A percentile compares a stretch with the other conserved stretches of the same genome.
Evolutionary conservation across 2,113 vertebrate genomes (phyloP).

Genomic region (Neolamprologus tretocephalus): DNA sequence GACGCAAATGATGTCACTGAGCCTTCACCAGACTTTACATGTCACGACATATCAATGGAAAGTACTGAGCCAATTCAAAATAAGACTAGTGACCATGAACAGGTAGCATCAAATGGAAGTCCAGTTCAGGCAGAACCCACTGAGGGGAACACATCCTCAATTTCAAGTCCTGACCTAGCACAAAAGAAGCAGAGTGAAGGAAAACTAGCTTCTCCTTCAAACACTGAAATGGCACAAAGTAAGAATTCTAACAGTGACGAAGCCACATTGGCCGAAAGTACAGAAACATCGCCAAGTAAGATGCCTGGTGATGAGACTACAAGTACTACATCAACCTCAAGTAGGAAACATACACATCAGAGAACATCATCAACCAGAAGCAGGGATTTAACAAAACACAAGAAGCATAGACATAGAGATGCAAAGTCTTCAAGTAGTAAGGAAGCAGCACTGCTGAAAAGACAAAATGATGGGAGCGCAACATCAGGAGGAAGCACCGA

Average conservation of each 20-base stretch:
- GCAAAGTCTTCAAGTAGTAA: neutral
- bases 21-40: neutral
- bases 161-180: neutral
- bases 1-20: neutral
- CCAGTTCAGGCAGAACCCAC: neutral
- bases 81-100: neutral
- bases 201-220: neutral
- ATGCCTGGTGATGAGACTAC: neutral
- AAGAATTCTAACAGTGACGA: neutral
- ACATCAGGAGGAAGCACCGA: neutral
- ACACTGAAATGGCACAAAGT: neutral
- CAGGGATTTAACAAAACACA: neutral
- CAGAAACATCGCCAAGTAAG: neutral
- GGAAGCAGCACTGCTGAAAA: neutral
- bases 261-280: neutral
- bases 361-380: neutral
- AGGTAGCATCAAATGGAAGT: neutral
- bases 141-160: neutral
- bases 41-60: neutral
- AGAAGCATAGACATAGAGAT: neutral
- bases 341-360: neutral
- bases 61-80: neutral
- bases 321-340: neutral
- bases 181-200: neutral
- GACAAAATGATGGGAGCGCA: neutral